Evolutionary conservation across 2,797 vertebrate species (phyloP).

Genomic region (Onychomys leucogaster): DNA sequence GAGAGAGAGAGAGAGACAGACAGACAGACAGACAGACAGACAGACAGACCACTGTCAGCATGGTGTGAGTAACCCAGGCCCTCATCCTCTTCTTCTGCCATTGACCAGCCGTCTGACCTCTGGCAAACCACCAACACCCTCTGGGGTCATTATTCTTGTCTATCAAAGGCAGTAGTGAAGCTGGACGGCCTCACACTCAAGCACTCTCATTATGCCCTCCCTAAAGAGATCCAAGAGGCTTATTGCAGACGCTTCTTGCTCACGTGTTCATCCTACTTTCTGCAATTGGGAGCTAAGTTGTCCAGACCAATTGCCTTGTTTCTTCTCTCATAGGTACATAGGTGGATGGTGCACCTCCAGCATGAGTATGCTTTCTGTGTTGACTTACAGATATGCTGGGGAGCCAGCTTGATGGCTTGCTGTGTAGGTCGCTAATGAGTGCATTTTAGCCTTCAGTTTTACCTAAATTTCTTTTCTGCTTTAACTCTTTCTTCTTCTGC

Average conservation of each 20-base stretch:
- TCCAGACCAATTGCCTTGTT: neutral
- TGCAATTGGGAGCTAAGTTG: neutral
- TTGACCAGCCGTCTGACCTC: conserved; percentile 62
- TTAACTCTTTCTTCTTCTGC: neutral
- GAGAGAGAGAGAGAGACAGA: too few species aligned
- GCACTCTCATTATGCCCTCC: neutral
- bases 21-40: too few species aligned
- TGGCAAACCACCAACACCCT: conserved; percentile 40
- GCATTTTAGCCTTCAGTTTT: neutral
- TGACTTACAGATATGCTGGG: neutral
- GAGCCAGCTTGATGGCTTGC: neutral
- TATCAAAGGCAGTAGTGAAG: neutral
- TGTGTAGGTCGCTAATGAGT: neutral
- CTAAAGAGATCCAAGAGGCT: neutral
- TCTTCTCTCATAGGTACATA: conserved; percentile 22
- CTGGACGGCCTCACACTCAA: neutral
- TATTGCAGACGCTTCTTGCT: neutral
- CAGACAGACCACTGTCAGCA: neutral
- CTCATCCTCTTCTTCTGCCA: neutral
- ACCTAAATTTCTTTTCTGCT: neutral
- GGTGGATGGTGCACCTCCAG: neutral
- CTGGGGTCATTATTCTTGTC: conserved; percentile 58
- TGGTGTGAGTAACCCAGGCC: neutral
- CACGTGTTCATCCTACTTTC: neutral
- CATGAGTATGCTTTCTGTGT: neutral